A percentile compares a stretch with the other conserved stretches of the same genome.
Conservation (phyloP, 2,113 vertebrate genomes). For the Mirza zaza region DNA sequence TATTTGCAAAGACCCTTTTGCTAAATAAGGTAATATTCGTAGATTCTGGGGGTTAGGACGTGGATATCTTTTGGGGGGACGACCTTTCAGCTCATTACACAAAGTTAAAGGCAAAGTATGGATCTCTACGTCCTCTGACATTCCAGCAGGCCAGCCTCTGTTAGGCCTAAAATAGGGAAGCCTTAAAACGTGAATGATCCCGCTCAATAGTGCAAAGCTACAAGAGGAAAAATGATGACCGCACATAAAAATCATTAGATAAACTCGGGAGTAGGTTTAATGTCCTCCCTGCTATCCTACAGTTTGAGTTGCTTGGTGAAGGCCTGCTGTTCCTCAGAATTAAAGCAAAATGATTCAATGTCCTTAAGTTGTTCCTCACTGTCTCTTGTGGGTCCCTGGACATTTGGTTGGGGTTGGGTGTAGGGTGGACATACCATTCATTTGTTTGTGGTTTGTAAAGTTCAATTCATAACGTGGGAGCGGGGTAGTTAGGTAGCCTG, state of each 20-base stretch:
- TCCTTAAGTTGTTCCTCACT: neutral
- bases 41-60: neutral
- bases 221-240: neutral
- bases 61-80: neutral
- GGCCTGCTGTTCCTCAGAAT: neutral
- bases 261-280: neutral
- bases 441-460: neutral
- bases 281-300: neutral
- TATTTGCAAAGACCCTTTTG: neutral
- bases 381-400: neutral
- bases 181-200: neutral
- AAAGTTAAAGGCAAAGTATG: neutral
- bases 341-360: neutral
- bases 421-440: neutral
- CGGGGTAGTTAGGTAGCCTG: neutral
- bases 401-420: neutral
- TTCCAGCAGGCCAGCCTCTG: neutral
- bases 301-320: neutral
- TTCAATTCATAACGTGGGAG: neutral
- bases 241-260: too few relatives aligned
- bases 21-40: neutral
- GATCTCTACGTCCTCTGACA: neutral
- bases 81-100: neutral
- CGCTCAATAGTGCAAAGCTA: neutral
- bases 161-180: neutral